phyloP scores from a whole-genome alignment of 2,888 invertebrate genomes.

The Metalampra italica region DNA sequence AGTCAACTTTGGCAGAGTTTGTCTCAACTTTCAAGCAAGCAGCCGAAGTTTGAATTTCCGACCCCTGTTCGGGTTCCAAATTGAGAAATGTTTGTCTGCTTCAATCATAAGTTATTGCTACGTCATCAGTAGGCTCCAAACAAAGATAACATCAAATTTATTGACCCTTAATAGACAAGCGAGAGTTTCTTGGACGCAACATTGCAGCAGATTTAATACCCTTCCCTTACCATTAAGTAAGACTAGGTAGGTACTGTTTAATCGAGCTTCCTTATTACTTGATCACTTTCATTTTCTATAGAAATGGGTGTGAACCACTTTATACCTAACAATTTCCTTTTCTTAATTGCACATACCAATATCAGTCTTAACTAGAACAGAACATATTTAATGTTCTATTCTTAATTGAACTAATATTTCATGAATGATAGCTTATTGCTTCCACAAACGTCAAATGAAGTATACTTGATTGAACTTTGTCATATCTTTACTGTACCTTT shows the following conservation, averaged over 20 bases:
- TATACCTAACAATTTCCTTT: conserved; percentile 25
- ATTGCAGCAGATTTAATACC: conserved; percentile 31
- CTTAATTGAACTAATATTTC: conserved; percentile 32
- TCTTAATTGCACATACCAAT: conserved; percentile 28
- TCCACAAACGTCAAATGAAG: conserved; percentile 38
- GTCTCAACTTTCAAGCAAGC: too few species aligned
- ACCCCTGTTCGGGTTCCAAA: background rate
- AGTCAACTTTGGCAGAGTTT: too few species aligned
- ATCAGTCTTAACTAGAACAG: conserved; percentile 26
- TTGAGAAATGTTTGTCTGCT: background rate
- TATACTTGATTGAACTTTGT: conserved; percentile 9
- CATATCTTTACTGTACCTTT: background rate
- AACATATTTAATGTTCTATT: conserved; percentile 17
- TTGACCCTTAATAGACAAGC: conserved; percentile 10
- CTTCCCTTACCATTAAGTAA: conserved; percentile 28
- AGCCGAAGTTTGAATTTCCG: too few species aligned
- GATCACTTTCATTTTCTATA: conserved; percentile 43
- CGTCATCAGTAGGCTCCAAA: conserved; percentile 3
- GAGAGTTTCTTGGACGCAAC: conserved; percentile 10
- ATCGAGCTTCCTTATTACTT: conserved; percentile 48
- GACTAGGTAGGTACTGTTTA: conserved; percentile 42
- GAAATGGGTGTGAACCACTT: conserved; percentile 26
- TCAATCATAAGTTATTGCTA: conserved; percentile 5
- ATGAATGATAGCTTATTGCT: conserved; percentile 22
- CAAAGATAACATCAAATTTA: conserved; percentile 11